Evolutionary conservation across 2,113 vertebrate species (phyloP).

Genomic region (Serinus canaria): DNA sequence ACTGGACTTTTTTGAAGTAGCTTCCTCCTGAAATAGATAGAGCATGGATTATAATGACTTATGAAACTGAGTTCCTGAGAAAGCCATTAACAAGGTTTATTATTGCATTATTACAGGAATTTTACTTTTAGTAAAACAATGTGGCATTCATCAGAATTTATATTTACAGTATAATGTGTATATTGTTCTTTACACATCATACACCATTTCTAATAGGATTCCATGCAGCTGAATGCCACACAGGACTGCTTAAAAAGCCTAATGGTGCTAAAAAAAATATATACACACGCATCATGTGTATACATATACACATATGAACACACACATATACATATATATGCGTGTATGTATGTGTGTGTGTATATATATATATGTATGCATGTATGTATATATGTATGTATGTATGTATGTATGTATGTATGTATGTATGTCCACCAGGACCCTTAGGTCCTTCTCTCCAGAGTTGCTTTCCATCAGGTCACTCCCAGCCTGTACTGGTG

Average conservation of each 20-base stretch:
- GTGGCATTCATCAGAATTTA: background rate
- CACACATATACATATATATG: background rate
- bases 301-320: too few relatives aligned
- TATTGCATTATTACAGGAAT: background rate
- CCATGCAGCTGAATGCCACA: background rate
- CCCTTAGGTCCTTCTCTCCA: too few relatives aligned
- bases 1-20: background rate
- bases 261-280: background rate
- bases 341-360: too few relatives aligned
- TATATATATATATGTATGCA: too few relatives aligned
- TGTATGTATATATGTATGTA: too few relatives aligned
- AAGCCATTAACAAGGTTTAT: background rate
- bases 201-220: background rate
- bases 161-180: background rate
- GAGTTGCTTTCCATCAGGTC: background rate
- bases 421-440: background rate
- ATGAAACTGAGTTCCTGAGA: background rate
- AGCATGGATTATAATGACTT: background rate
- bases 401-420: too few relatives aligned
- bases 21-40: background rate
- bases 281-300: background rate
- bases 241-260: background rate
- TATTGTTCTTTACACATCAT: background rate
- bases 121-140: background rate
- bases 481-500: fast-evolving